Conservation (phyloP, 2,888 invertebrate species). For the Pandemis corylana region DNA sequence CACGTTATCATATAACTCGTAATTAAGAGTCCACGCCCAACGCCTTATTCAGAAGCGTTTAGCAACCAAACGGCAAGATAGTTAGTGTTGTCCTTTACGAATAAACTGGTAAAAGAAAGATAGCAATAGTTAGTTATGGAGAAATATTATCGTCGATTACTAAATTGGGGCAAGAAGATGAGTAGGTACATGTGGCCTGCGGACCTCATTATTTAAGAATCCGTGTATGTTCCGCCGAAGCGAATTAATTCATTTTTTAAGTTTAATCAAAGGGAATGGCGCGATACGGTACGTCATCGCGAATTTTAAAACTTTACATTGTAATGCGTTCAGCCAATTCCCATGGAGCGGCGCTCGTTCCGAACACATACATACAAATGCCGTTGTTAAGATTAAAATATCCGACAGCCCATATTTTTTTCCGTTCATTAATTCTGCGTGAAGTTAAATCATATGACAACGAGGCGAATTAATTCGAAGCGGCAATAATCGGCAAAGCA, state of each 20-base stretch:
- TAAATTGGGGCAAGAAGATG: constrained; percentile 27
- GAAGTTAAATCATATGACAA: constrained; percentile 42
- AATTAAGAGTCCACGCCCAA: constrained; percentile 40
- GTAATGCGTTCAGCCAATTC: constrained; percentile 1
- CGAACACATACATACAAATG: neutral
- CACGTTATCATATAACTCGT: constrained; percentile 42
- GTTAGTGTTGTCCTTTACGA: constrained; percentile 29
- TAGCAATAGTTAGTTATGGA: neutral
- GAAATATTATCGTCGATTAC: neutral
- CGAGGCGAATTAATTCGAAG: constrained; percentile 55
- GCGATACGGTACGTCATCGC: constrained; percentile 8
- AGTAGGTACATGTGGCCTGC: constrained; percentile 52
- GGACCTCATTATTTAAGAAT: constrained; percentile 77
- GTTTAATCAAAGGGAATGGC: constrained; percentile 6
- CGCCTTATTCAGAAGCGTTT: constrained; percentile 35
- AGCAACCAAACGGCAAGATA: constrained; percentile 26
- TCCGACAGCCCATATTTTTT: constrained; percentile 24
- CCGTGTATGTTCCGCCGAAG: constrained; percentile 67
- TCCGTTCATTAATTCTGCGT: constrained; percentile 36
- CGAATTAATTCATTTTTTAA: constrained; percentile 33
- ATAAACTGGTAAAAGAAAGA: constrained; percentile 19
- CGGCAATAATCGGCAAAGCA: constrained; percentile 57
- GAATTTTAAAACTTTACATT: constrained; percentile 10
- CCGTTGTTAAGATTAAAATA: neutral
- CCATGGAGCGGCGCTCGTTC: neutral